Evolutionary conservation across 1,140 invertebrate species (phyloP).

Genomic region (Oscheius sp.): DNA sequence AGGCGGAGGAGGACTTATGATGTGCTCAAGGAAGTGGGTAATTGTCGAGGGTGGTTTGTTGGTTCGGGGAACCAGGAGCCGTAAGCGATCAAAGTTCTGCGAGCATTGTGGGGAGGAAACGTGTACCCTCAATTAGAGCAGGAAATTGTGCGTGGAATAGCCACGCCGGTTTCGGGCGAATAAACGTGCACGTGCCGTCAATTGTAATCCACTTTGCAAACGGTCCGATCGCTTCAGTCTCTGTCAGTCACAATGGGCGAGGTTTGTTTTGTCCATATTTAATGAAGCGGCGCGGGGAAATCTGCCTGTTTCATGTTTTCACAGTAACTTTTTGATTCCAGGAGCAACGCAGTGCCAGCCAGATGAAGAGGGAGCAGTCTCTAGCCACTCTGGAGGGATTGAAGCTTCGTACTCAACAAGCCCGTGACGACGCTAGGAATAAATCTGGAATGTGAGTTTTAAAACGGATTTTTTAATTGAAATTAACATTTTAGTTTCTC

Average conservation of each 20-base stretch:
- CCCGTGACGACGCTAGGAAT: constrained; percentile 40
- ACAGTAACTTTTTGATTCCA: not conserved
- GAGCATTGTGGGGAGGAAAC: not conserved
- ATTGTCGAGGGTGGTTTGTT: not conserved
- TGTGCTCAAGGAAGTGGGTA: not conserved
- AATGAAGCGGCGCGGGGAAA: no score
- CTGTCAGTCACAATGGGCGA: no score
- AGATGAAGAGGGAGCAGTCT: constrained; percentile 56
- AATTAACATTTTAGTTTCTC: constrained; percentile 26
- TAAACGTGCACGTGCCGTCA: not conserved
- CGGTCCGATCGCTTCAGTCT: no score
- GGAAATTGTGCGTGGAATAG: not conserved
- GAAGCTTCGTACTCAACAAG: constrained; percentile 51
- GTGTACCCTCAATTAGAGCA: not conserved
- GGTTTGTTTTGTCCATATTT: no score
- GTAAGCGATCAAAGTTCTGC: not conserved
- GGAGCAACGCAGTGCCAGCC: constrained; percentile 24
- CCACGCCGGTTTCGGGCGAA: not conserved
- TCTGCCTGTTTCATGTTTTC: not conserved
- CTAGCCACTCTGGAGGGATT: constrained; percentile 54
- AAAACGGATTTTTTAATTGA: not conserved
- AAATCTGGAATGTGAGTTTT: constrained; percentile 20
- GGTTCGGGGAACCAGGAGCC: no score
- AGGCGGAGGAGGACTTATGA: not conserved
- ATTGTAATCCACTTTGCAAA: no score